A percentile compares a stretch with the other conserved stretches of the same genome.
Conservation (phyloP, 1,140 invertebrate genomes). For the Lasaia peninsularis region DNA sequence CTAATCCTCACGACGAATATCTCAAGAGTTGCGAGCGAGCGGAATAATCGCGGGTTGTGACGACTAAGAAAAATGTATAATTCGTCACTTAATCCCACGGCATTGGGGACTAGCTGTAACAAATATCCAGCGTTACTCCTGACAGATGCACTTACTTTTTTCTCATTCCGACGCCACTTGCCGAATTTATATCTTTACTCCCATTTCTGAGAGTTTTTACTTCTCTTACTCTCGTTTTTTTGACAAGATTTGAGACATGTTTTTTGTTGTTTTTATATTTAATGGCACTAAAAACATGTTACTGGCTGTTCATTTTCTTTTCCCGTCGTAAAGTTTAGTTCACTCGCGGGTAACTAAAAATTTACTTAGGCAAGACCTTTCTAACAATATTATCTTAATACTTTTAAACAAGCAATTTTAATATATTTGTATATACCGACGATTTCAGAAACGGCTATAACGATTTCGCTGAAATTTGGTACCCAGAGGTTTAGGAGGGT, state of each 20-base stretch:
- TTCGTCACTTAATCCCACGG: slow-evolving; percentile 64
- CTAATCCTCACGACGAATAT: slow-evolving; percentile 71
- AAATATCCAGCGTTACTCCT: slow-evolving; percentile 57
- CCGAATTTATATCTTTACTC: slow-evolving; percentile 15
- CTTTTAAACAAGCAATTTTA: no score
- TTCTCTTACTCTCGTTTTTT: neutral
- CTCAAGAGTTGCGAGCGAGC: slow-evolving; percentile 62
- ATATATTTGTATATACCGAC: no score
- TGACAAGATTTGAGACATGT: neutral
- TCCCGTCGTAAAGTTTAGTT: no score
- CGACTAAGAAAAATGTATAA: slow-evolving; percentile 63
- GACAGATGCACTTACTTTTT: slow-evolving; percentile 39
- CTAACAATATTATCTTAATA: no score
- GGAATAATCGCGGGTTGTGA: slow-evolving; percentile 66
- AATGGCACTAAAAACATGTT: no score
- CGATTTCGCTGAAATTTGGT: no score
- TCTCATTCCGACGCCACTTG: slow-evolving; percentile 23
- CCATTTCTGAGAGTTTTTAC: neutral
- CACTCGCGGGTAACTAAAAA: no score
- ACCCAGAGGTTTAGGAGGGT: no score
- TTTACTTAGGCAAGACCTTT: no score
- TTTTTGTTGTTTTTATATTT: no score
- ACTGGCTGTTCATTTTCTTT: no score
- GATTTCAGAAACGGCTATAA: no score
- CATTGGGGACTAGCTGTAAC: slow-evolving; percentile 48